Evolutionary conservation across 1,140 invertebrate species (phyloP), one percentile per base, ranked within the genome.

Genomic region (Pseudomyrmex concolor): DNA sequence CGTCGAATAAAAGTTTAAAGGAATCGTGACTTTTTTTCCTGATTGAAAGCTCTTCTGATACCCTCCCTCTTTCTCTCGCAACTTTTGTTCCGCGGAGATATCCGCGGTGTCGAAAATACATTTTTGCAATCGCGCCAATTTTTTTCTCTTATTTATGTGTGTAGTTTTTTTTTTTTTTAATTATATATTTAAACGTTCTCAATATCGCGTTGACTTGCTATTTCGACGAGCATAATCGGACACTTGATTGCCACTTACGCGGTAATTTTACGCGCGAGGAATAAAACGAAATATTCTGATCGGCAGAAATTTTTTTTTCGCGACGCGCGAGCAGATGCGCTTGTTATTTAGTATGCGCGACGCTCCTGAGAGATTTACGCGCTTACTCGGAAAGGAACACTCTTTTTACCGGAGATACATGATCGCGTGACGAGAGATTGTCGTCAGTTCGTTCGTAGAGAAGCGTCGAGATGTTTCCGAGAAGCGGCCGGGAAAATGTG

Each of bases 381-480:
- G 7, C 4, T 67, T 55, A 1, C 15, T 19, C 15, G 19, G 45
- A 60, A 80, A 13, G 51, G 57, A 34, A 60, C 13, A 68, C 25
- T 59, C 54, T 60, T 25, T 45, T 22, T 22, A 43, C 4, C n/a
- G 7, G 51, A 45, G 25, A n/a, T 51, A 54, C 17, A 55, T 71
- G 45, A 51, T 48, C 22, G 43, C 48, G 19, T 60, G 34, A 48
- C 19, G 13, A 34, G 34, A 34, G 34, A 45, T 51, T 12, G 48
- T 54, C 19, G 71, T 57, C 81, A 34, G 51, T 86, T 54, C n/a
- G 9, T 80, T 59, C 45, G 34, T 25, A 45, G n/a, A 25, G 13
- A 15, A 62, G 25, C 66, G 17, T 64, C 22, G 81, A 72, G 82
- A 84, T 76, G 67, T 76, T 90, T 88, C 82, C 85, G 68, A 71